Percentiles rank a stretch among this genome's conserved stretches.
Evolutionary conservation across 23 tunicate species (phyloP).

Genomic region (Oikopleura vanhoeffeni): DNA sequence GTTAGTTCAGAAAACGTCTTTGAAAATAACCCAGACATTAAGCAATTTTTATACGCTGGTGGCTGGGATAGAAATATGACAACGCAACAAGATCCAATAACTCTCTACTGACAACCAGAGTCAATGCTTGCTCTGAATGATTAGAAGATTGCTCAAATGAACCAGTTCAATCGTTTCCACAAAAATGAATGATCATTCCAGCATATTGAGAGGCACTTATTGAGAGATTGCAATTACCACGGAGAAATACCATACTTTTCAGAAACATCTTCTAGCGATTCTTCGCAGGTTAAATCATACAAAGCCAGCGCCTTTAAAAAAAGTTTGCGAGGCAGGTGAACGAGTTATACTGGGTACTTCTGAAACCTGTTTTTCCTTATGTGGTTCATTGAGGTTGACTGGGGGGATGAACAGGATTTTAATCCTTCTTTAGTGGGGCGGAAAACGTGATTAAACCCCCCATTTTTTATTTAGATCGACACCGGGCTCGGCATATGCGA

Average conservation of each 20-base stretch:
- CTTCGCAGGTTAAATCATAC: slow-evolving; percentile 53
- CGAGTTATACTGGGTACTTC: too few species aligned
- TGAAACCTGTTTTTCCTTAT: too few species aligned
- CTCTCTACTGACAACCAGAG: slow-evolving; percentile 64
- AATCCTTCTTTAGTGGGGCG: too few species aligned
- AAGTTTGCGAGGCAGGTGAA: too few species aligned
- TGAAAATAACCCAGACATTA: too few species aligned
- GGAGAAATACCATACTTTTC: slow-evolving; percentile 36
- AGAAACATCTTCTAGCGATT: slow-evolving; percentile 27
- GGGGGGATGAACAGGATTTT: too few species aligned
- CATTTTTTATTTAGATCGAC: too few species aligned
- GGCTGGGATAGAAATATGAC: background rate
- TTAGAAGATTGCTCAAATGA: slow-evolving; percentile 49
- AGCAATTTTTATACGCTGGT: too few species aligned
- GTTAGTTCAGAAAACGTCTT: too few species aligned
- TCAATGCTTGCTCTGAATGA: slow-evolving; percentile 55
- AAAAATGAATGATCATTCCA: slow-evolving; percentile 84
- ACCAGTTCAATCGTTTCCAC: slow-evolving; percentile 77
- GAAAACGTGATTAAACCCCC: too few species aligned
- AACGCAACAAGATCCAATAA: slow-evolving; percentile 47
- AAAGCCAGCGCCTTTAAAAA: slow-evolving; percentile 34
- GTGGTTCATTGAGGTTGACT: too few species aligned
- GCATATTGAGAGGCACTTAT: slow-evolving; percentile 75
- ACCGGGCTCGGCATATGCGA: too few species aligned
- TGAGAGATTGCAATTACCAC: slow-evolving; percentile 46